Evolutionary conservation across 2,113 vertebrate genomes (phyloP), one percentile per base, ranked within the genome.

Genomic region (Oryzias melastigma): DNA sequence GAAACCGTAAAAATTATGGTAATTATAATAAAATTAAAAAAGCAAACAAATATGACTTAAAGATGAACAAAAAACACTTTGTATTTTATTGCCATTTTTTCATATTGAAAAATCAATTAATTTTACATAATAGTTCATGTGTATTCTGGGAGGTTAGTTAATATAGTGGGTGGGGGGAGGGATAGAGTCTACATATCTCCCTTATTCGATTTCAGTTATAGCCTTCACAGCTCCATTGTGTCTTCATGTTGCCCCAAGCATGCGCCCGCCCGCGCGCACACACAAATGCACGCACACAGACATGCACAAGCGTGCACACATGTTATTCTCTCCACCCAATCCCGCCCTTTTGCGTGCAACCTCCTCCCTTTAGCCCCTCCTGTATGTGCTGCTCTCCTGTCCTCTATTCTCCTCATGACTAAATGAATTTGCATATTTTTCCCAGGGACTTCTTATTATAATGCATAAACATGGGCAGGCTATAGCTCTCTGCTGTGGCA

Each of bases 361-460:
- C 73, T 73, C 81, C 80, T 84, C 72, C 62, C 51, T 55, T 52
- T 75, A 75, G 60, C 81, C 81, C 73, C 82, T 82, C 84, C 82
- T 78, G 80, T 83, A 85, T 85, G 71, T 85, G 64, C 85, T 79
- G 56, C 78, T 86, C 70, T 84, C 86, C 86, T 88, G 85, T 87
- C 83, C 84, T 88, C 84, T 87, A 71, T 88, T 88, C 87, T 85
- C 75, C 62, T 87, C 83, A 87, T 87, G 82, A 88, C 83, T 84
- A 89, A 82, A 83, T 79, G 60, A 73, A 89, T 89, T 88, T 87
- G 85, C 83, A 89, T 87, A 82, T 84, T 79, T 88, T 85, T 85
- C 63, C 65, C 69, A 85, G 78, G 78, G 72, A 85, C 78, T 27
- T 52, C 68, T 88, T 84, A 89, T 89, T 90, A 89, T 75, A 78